These are phyloP conservation scores for Seira musarum DNA, from an alignment of 2,888 invertebrate genomes.

Conservation along the genomic window DNA sequence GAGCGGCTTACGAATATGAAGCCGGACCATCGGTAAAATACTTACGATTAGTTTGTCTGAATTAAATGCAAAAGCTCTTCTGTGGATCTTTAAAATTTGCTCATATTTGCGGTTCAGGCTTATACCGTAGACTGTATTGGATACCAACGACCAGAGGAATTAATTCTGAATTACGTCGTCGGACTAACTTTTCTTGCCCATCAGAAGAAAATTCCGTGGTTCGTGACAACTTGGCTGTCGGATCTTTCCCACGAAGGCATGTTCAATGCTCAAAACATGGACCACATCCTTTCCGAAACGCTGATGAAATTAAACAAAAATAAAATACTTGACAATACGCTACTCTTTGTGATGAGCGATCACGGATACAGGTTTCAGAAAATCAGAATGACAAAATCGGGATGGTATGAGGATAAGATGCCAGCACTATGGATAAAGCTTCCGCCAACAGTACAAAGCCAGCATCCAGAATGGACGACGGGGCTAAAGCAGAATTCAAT, in stretches of 20 bases:
- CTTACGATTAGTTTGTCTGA: too few relatives aligned
- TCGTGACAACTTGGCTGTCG: conserved; percentile 62
- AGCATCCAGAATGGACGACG: conserved; percentile 38
- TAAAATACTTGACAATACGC: conserved; percentile 76
- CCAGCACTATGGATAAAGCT: conserved; percentile 62
- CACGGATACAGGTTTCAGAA: conserved; percentile 85
- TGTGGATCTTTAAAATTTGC: too few relatives aligned
- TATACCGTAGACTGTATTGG: conserved; percentile 59
- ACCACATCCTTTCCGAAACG: conserved; percentile 39
- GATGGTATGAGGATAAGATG: conserved; percentile 77
- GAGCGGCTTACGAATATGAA: conserved; percentile 72
- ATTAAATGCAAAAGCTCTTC: too few relatives aligned
- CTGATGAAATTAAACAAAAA: not conserved
- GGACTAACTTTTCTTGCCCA: conserved; percentile 77
- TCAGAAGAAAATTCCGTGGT: conserved; percentile 75
- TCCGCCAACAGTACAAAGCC: conserved; percentile 37
- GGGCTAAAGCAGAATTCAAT: conserved; percentile 55
- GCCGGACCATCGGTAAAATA: too few relatives aligned
- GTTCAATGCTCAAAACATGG: conserved; percentile 41
- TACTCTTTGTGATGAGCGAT: conserved; percentile 82
- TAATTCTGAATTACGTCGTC: conserved; percentile 69
- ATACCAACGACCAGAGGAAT: conserved; percentile 57
- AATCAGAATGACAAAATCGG: conserved; percentile 79
- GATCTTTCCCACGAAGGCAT: conserved; percentile 59
- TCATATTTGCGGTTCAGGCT: too few relatives aligned